phyloP scores from a whole-genome alignment of 2,888 invertebrate species.

The Julus scanicus region DNA sequence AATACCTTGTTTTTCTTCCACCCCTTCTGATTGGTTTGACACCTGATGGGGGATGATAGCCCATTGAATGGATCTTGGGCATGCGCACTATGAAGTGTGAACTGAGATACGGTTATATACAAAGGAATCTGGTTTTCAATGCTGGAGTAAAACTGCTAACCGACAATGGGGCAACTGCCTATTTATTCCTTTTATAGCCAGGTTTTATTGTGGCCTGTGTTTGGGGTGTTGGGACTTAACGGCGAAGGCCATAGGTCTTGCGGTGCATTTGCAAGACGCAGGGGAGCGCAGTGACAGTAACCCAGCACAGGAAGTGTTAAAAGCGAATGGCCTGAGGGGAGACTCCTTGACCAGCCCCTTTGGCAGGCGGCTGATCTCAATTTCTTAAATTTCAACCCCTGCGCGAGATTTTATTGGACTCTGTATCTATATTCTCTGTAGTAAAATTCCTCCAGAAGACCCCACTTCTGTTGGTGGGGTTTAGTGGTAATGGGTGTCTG shows the following conservation, averaged over 20 bases:
- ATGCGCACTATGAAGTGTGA: constrained; percentile 38
- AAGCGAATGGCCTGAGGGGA: constrained; percentile 8
- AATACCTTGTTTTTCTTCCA: constrained; percentile 47
- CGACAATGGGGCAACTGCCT: constrained; percentile 45
- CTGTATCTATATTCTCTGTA: neutral
- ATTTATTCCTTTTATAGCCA: constrained; percentile 29
- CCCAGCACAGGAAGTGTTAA: constrained; percentile 26
- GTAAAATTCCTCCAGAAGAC: neutral
- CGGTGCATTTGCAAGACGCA: constrained; percentile 5
- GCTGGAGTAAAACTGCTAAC: constrained; percentile 37
- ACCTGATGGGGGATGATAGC: constrained; percentile 46
- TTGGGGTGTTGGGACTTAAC: constrained; percentile 38
- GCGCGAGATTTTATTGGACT: neutral
- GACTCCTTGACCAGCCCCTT: neutral
- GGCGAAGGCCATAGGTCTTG: constrained; percentile 22
- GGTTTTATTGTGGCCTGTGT: constrained; percentile 17
- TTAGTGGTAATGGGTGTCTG: neutral
- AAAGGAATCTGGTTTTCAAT: constrained; percentile 36
- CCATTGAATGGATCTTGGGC: neutral
- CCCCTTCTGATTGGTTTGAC: constrained; percentile 50
- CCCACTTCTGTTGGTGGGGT: neutral
- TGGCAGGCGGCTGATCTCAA: constrained; percentile 17
- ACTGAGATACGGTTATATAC: constrained; percentile 1
- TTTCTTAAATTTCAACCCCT: constrained; percentile 7
- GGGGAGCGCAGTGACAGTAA: neutral